phyloP scores from a whole-genome alignment of 2,797 vertebrate species.

The Tapirus indicus region DNA sequence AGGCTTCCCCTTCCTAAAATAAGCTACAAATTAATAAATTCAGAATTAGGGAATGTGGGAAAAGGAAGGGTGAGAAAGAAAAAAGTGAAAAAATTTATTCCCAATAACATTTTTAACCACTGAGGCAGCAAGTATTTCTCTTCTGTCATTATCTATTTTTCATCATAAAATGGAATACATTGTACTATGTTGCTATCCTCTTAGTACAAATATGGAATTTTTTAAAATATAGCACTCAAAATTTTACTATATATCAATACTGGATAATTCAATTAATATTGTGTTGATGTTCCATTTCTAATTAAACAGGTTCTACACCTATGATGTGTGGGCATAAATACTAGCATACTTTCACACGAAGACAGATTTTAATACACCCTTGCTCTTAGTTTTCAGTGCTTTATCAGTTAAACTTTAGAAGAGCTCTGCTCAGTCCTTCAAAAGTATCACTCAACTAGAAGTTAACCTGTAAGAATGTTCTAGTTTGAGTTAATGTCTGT shows the following conservation, averaged over 20 bases:
- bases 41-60: not conserved
- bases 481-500: not conserved
- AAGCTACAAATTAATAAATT: constrained; percentile 17
- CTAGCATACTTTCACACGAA: not conserved
- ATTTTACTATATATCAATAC: not conserved
- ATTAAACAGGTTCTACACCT: not conserved
- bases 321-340: not conserved
- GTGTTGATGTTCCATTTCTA: not conserved
- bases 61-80: not conserved
- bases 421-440: not conserved
- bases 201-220: not conserved
- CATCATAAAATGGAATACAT: not conserved
- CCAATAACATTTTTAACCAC: not conserved
- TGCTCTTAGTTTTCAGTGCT: not conserved
- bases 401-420: not conserved
- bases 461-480: not conserved
- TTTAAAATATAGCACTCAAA: not conserved
- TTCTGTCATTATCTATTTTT: not conserved
- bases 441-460: not conserved
- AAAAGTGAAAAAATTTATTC: not conserved
- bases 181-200: not conserved
- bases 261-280: not conserved
- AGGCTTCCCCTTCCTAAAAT: not conserved
- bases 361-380: not conserved
- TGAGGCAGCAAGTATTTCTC: not conserved